Evolutionary conservation across 2,113 vertebrate species (phyloP).

Genomic region (Xenus cinereus): DNA sequence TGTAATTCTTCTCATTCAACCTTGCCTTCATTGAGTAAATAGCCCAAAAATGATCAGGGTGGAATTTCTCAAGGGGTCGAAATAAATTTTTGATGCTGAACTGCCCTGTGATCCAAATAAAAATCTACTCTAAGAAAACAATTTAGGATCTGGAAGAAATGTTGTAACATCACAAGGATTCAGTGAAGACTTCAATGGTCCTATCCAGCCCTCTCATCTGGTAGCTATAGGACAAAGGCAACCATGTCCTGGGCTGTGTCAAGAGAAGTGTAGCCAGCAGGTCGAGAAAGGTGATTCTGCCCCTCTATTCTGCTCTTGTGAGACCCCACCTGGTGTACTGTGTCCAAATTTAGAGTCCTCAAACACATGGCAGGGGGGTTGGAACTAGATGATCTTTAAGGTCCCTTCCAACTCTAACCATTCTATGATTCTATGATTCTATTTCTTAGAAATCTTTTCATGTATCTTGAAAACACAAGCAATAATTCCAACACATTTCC

Average conservation of each 20-base stretch:
- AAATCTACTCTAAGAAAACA: not conserved
- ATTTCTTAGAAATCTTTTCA: not conserved
- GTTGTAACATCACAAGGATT: not conserved
- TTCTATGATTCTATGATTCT: not conserved
- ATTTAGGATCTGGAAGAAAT: not conserved
- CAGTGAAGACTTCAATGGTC: not conserved
- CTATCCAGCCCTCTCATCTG: not conserved
- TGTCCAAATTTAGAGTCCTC: no score
- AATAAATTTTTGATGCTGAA: not conserved
- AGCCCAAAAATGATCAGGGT: not conserved
- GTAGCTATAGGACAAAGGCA: not conserved
- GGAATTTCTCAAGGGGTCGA: not conserved
- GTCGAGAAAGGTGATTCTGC: no score
- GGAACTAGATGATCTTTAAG: not conserved
- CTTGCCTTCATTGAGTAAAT: not conserved
- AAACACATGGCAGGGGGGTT: not conserved
- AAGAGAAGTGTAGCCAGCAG: no score
- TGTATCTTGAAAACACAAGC: not conserved
- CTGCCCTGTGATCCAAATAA: not conserved
- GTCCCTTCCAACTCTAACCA: not conserved
- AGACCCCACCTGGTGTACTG: no score
- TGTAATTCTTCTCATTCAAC: not conserved
- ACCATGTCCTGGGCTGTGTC: no score
- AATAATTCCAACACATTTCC: not conserved
- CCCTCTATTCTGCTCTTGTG: no score